These are phyloP conservation scores for mouse (Mus musculus) DNA, from an alignment of 2,113 vertebrate species.

Conservation along the genomic window DNA sequence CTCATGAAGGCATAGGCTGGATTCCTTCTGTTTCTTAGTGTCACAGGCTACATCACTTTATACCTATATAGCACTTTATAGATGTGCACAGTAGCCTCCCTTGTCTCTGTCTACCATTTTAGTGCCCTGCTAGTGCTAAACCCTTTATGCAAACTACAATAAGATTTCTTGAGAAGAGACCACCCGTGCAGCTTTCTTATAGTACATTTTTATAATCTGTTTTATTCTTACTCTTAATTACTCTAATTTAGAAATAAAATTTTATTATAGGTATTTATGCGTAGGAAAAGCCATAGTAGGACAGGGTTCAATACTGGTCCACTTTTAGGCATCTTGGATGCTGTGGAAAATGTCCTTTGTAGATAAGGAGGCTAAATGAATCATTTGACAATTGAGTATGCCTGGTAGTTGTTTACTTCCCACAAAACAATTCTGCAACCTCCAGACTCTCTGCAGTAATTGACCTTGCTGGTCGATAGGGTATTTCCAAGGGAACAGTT, in stretches of 20 bases:
- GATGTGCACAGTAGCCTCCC: neutral
- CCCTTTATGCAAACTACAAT: neutral
- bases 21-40: neutral
- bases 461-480: constrained; percentile 45
- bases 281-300: neutral
- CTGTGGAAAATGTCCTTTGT: neutral
- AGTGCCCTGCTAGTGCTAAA: neutral
- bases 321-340: neutral
- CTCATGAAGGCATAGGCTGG: neutral
- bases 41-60: neutral
- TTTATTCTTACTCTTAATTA: neutral
- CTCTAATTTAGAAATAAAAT: neutral
- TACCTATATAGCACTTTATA: neutral
- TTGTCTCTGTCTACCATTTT: neutral
- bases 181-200: neutral
- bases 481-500: constrained; percentile 6
- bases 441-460: constrained; percentile 10
- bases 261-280: neutral
- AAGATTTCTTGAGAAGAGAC: neutral
- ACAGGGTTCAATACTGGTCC: neutral
- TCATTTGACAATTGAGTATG: neutral
- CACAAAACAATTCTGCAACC: constrained; percentile 36
- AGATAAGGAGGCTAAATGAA: neutral
- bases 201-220: neutral
- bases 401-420: neutral